Conservation (phyloP, 2,797 vertebrate genomes). For the Mormyrus hasselquistii region DNA sequence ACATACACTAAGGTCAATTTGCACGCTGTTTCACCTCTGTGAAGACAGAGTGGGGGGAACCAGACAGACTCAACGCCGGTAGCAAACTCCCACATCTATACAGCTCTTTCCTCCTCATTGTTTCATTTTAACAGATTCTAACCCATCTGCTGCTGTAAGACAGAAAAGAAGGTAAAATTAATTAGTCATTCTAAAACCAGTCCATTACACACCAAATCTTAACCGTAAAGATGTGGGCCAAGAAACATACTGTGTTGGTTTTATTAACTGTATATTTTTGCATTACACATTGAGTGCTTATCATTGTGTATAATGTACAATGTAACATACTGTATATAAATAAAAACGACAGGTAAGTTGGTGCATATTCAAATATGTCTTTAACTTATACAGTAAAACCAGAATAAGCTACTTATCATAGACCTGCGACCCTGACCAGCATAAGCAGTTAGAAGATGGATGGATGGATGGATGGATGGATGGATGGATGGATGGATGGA, state of each 20-base stretch:
- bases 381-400: neutral
- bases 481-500: neutral
- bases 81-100: neutral
- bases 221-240: neutral
- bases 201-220: neutral
- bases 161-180: conserved; percentile 12
- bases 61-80: neutral
- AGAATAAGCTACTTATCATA: neutral
- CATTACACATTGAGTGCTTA: neutral
- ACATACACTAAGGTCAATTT: neutral
- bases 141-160: conserved; percentile 35
- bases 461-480: neutral
- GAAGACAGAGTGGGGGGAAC: neutral
- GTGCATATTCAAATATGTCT: neutral
- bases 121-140: neutral
- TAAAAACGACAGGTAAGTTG: neutral
- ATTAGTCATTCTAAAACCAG: neutral
- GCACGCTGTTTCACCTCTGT: neutral
- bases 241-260: neutral
- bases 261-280: neutral
- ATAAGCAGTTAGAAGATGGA: neutral
- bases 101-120: neutral
- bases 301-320: neutral
- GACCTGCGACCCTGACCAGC: neutral
- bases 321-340: neutral